Conservation (phyloP, 2,888 invertebrate genomes). For the Melangyna quadrimaculata region DNA sequence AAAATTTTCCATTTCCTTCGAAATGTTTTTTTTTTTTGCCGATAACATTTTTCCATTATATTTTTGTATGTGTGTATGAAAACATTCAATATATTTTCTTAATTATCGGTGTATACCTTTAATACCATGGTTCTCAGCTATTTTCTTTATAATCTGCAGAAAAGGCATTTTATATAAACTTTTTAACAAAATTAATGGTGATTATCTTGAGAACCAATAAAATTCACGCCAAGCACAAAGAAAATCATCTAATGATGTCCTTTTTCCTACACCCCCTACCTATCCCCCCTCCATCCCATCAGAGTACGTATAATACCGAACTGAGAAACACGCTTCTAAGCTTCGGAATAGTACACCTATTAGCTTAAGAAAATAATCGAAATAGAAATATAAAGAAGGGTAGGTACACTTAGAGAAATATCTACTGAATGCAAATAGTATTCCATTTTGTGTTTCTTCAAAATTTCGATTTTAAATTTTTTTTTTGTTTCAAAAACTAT, state of each 20-base stretch:
- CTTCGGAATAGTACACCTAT: constrained; percentile 9
- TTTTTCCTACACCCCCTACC: too few relatives aligned
- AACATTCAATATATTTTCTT: constrained; percentile 24
- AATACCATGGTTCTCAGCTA: not conserved
- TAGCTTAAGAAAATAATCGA: constrained; percentile 17
- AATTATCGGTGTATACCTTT: constrained; percentile 39
- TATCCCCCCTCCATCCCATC: not conserved
- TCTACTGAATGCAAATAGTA: too few relatives aligned
- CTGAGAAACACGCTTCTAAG: not conserved
- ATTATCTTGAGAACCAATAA: constrained; percentile 64
- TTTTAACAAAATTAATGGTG: constrained; percentile 49
- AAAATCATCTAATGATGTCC: constrained; percentile 61
- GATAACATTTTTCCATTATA: constrained; percentile 26
- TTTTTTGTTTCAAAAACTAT: too few relatives aligned
- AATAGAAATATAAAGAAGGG: not conserved
- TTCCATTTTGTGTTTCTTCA: too few relatives aligned
- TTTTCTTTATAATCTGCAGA: not conserved
- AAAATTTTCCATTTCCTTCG: constrained; percentile 29
- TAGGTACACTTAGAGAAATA: not conserved
- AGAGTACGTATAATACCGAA: not conserved
- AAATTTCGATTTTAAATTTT: too few relatives aligned
- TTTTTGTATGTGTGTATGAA: not conserved
- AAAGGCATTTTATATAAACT: not conserved
- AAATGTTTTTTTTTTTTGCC: constrained; percentile 17
- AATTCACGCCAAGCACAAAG: constrained; percentile 52